These are phyloP conservation scores for Enteromius trimaculatus DNA, from an alignment of 2,797 vertebrate genomes.

Conservation along the genomic window DNA sequence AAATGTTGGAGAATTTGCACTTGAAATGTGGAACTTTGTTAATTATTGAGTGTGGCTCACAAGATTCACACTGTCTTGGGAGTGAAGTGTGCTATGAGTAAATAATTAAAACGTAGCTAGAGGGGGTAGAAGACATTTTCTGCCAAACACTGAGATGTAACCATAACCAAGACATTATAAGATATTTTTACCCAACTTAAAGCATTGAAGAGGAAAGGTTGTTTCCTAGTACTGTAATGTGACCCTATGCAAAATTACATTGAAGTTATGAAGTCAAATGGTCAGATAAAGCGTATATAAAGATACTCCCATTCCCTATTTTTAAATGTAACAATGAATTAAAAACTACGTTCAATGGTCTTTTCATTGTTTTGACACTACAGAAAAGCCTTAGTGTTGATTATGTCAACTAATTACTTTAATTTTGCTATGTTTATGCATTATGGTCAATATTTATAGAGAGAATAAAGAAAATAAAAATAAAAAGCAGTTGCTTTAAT, in stretches of 20 bases:
- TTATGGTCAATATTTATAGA: too few relatives aligned
- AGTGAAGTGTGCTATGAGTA: constrained; percentile 46
- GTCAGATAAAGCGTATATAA: neutral
- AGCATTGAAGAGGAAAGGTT: constrained; percentile 6
- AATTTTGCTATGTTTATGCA: too few relatives aligned
- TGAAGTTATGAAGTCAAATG: neutral
- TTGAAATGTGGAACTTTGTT: constrained; percentile 50
- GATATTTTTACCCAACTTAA: constrained; percentile 29
- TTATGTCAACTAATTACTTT: constrained; percentile 1
- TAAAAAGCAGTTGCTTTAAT: too few relatives aligned
- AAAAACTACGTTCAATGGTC: neutral
- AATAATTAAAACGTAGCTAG: constrained; percentile 53
- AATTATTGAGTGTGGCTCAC: constrained; percentile 46
- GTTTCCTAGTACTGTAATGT: neutral
- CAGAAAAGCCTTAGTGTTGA: neutral
- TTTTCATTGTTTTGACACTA: neutral
- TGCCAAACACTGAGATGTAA: constrained; percentile 40
- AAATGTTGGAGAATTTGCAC: constrained; percentile 30
- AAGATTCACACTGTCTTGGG: constrained; percentile 43
- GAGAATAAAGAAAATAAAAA: too few relatives aligned
- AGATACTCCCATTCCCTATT: too few relatives aligned
- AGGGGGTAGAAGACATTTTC: constrained; percentile 45
- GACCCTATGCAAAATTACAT: neutral
- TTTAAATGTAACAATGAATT: too few relatives aligned
- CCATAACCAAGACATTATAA: constrained; percentile 30